A percentile compares a stretch with the other conserved stretches of the same genome.
phyloP scores from a whole-genome alignment of 2,797 vertebrate species.

The Silurus lanzhouensis region DNA sequence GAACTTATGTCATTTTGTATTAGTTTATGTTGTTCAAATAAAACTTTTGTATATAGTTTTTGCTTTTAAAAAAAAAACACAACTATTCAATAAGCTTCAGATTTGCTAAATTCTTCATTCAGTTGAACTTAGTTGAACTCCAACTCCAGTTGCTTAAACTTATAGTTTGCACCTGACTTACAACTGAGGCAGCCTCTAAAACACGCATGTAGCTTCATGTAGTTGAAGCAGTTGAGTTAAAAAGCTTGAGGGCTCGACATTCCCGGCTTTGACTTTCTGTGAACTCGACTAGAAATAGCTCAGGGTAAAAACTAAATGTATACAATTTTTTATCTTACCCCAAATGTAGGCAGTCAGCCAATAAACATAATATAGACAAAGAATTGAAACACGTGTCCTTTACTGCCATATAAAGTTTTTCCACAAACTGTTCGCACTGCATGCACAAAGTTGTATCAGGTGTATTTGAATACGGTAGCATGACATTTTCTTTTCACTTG shows the following conservation, averaged over 20 bases:
- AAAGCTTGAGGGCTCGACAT: background rate
- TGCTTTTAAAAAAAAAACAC: background rate
- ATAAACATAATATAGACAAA: too few species aligned
- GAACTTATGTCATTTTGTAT: background rate
- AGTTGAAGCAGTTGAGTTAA: background rate
- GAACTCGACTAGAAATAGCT: background rate
- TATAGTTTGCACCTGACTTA: background rate
- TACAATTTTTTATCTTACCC: background rate
- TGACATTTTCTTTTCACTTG: too few species aligned
- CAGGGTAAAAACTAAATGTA: background rate
- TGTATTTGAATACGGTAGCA: too few species aligned
- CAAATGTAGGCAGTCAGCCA: background rate
- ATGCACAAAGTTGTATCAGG: too few species aligned
- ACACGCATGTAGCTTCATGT: constrained; percentile 18
- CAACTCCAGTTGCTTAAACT: background rate
- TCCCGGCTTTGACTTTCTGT: background rate
- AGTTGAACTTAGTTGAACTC: background rate
- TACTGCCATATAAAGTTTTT: too few species aligned
- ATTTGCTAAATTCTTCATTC: background rate
- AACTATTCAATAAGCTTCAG: background rate
- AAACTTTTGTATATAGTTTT: background rate
- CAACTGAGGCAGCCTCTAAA: background rate
- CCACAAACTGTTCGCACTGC: too few species aligned
- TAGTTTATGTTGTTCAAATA: background rate
- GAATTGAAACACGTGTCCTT: too few species aligned